Percentiles rank a stretch among this genome's conserved stretches.
These are phyloP conservation scores for Heliornis fulica DNA, from an alignment of 2,113 vertebrate genomes.

Conservation along the genomic window DNA sequence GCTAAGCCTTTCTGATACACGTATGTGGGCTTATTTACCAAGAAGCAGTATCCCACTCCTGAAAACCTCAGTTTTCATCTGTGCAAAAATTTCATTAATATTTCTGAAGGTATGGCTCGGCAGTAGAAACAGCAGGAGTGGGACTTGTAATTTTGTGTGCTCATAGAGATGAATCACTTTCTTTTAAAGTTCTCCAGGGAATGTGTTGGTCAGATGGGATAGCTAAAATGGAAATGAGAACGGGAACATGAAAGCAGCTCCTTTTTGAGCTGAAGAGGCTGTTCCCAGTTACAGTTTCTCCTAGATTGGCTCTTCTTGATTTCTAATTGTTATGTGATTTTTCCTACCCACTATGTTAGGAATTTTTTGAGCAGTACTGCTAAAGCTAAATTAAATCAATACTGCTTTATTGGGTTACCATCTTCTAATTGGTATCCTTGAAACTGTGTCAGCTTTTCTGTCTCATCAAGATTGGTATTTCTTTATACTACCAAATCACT, in stretches of 20 bases:
- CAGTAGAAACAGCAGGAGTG: not conserved
- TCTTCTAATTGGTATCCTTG: not conserved
- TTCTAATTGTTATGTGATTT: not conserved
- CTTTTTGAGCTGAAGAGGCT: not conserved
- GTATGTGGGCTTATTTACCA: not conserved
- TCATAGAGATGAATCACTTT: not conserved
- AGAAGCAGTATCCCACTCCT: not conserved
- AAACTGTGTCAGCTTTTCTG: not conserved
- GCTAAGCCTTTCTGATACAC: not conserved
- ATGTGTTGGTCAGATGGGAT: not conserved
- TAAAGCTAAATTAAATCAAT: not conserved
- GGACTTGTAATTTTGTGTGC: not conserved
- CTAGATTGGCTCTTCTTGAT: not conserved
- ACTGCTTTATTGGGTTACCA: not conserved
- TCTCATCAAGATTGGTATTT: not conserved
- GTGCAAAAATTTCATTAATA: not conserved
- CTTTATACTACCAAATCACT: not conserved
- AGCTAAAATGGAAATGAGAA: slow-evolving; percentile 22
- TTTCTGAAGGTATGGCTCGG: not conserved
- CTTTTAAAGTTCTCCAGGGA: not conserved
- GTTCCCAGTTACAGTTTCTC: not conserved
- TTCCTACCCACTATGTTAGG: not conserved
- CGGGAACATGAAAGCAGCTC: not conserved
- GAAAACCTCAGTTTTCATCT: not conserved
- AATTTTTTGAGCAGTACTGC: not conserved